Percentiles rank a stretch among this genome's conserved stretches.
phyloP scores from a whole-genome alignment of 1,140 invertebrate genomes.

The Drosophila orosa region DNA sequence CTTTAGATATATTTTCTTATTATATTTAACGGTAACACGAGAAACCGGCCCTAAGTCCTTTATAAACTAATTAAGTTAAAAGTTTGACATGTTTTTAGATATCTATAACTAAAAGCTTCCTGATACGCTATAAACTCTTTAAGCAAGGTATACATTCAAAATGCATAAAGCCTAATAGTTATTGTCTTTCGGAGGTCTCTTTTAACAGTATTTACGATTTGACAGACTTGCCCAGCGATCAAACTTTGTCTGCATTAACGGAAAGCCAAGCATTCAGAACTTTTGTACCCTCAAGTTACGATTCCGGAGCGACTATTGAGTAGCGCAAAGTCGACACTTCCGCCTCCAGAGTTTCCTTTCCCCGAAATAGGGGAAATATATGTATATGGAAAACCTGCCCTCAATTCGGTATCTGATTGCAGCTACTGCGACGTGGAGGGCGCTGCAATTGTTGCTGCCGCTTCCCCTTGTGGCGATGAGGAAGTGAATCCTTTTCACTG shows the following conservation, averaged over 20 bases:
- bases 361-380: slow-evolving; percentile 1
- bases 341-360: slow-evolving; percentile 3
- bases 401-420: slow-evolving; percentile 58
- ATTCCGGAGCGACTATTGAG: slow-evolving; percentile 14
- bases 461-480: slow-evolving; percentile 22
- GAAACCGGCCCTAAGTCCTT: background rate
- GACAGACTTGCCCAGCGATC: background rate
- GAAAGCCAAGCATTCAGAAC: slow-evolving; percentile 2
- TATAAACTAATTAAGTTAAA: background rate
- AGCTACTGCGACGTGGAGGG: slow-evolving; percentile 13
- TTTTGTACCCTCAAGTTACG: background rate
- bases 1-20: background rate
- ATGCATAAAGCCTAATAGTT: too few relatives aligned
- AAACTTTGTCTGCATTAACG: background rate
- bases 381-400: slow-evolving; percentile 47
- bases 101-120: too few relatives aligned
- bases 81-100: too few relatives aligned
- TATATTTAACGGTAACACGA: background rate
- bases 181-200: background rate
- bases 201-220: background rate
- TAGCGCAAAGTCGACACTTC: slow-evolving; percentile 35
- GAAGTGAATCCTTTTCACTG: slow-evolving; percentile 77
- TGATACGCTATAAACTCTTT: too few relatives aligned
- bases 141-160: too few relatives aligned
- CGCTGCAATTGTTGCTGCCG: slow-evolving; percentile 53